Evolutionary conservation across 2,888 invertebrate genomes (phyloP), one percentile per base, ranked within the genome.

Genomic region (Tuta absoluta): DNA sequence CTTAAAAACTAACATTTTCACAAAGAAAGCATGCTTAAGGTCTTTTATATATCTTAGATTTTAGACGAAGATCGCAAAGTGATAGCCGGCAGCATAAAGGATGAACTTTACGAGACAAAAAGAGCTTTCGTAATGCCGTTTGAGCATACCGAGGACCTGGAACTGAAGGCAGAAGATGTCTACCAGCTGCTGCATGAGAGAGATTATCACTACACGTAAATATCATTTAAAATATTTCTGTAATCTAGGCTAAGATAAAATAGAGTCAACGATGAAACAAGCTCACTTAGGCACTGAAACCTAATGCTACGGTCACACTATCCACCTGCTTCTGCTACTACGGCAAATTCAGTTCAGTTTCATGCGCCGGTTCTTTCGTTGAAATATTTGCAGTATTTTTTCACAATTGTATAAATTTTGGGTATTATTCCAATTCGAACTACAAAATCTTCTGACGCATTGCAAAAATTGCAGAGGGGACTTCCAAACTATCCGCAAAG

Each of bases 121-220:
- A 61, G 41, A 21, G 17, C 33, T 17, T 49, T 33, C 33, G 17
- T 28, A 11, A 38, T 28, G 33, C 23, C 24, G 0, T 56, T 65
- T n/a, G 58, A 65, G 33, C n/a, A 62, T 12, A 61, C 68, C 4
- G 65, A 71, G 41, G 65, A 64, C 2, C 65, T 73, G 41, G 63
- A 66, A 37, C 67, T 82, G 0, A 69, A 66, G 19, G 70, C 75
- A n/a, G 68, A 77, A 1, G 81, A 78, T 57, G 65, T 86, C 58
- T 86, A 86, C 67, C 66, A 75, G 41, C 68, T 80, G 56, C 65
- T 85, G 0, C 62, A 68, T 12, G 73, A 78, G 56, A 74, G 74
- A 49, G 79, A 79, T 38, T 80, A 75, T 65, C 66, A 68, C 8
- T 86, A 82, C 66, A 71, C 68, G 84, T 85, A 67, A 72, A 71